Evolutionary conservation across 2,113 vertebrate species (phyloP).

Genomic region (Anthoscopus minutus): DNA sequence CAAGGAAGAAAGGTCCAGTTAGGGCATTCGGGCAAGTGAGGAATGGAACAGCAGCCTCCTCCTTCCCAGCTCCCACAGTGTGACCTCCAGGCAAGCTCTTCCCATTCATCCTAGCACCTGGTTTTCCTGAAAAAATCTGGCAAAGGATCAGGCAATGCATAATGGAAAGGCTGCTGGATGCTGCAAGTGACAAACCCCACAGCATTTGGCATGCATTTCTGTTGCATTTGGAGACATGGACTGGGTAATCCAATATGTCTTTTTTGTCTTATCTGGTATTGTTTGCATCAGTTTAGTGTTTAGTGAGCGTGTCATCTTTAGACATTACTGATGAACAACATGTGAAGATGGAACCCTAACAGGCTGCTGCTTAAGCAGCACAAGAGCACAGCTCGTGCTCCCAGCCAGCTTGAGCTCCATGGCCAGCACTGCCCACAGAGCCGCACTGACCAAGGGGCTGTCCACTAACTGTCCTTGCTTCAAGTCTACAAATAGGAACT

Average conservation of each 20-base stretch:
- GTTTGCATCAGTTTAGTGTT: slow-evolving; percentile 23
- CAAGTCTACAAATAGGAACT: not conserved
- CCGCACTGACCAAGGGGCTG: accelerated
- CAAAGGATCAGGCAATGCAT: not conserved
- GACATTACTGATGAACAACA: not conserved
- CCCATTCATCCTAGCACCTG: not conserved
- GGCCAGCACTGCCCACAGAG: not conserved
- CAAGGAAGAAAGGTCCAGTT: not conserved
- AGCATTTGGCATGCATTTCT: not conserved
- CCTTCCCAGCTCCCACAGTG: not conserved
- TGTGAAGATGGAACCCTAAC: not conserved
- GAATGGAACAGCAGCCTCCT: not conserved
- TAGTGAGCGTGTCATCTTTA: slow-evolving; percentile 9
- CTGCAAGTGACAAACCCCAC: not conserved
- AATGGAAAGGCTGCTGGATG: not conserved
- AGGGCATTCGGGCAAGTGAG: not conserved
- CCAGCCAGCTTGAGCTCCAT: not conserved
- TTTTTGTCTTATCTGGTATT: slow-evolving; percentile 1
- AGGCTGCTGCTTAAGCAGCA: not conserved
- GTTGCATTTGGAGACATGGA: not conserved
- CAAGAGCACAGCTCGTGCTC: not conserved
- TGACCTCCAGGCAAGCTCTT: not conserved
- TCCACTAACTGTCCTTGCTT: not conserved
- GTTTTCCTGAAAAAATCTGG: not conserved
- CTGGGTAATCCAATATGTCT: not conserved